Evolutionary conservation across 2,113 vertebrate species (phyloP), one percentile per base, ranked within the genome.

Genomic region (Spermophilus dauricus): DNA sequence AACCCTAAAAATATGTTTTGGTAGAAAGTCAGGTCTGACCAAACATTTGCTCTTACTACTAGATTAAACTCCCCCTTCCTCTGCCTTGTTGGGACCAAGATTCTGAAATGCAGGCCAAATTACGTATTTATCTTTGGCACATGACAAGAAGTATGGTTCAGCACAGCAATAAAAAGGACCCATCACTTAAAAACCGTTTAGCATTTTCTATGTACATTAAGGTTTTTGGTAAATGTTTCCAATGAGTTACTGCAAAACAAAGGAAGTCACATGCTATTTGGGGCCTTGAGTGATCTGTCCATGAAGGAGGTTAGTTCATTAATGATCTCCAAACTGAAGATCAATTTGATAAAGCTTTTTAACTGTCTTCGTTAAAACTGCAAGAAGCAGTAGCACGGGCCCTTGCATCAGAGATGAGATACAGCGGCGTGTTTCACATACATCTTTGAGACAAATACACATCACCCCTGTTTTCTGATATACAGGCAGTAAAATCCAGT

Each of bases 301-400:
- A 97, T 97, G 98, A 95, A 98, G 96, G 95, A 97, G 98, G 98
- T 98, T 97, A 98, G 98, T 97, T 98, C 98, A 98, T 98, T 98
- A 99, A 98, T 97, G 97, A 99, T 98, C 98, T 98, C 97, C 88
- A 98, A 98, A 98, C 96, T 98, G 98, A 98, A 98, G 98, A 99
- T 98, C 98, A 98, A 98, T 99, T 97, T 98, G 97, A 97, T 96
- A 97, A 98, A 86, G 97, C 96, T 98, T 98, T 98, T 98, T 98
- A 98, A 98, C 98, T 98, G 98, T 98, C 96, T 91, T 97, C 97
- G 98, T 77, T 98, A 98, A 99, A 98, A 98, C 96, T 83, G 96
- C 98, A 97, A 97, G 97, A 98, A 98, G 98, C 96, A 98, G 98
- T 96, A 97, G 97, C 88, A 5, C 0, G 12, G 65, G 97, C 97